Evolutionary conservation across 2,888 invertebrate genomes (phyloP).

Genomic region (Cerastis leucographa): DNA sequence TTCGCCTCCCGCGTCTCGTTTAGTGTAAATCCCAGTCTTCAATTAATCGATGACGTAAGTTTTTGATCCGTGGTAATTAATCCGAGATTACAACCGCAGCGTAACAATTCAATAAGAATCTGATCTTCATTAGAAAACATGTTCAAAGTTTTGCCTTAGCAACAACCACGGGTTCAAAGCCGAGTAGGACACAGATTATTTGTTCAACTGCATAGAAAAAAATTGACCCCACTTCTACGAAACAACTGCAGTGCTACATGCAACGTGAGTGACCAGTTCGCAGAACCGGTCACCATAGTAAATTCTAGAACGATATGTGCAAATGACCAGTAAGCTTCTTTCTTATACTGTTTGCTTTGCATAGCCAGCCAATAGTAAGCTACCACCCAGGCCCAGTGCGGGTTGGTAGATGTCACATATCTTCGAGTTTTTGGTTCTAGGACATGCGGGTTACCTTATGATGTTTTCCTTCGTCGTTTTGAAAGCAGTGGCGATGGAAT

Average conservation of each 20-base stretch:
- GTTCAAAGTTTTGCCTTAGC: neutral
- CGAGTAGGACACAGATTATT: neutral
- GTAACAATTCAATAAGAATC: neutral
- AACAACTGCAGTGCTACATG: constrained; percentile 35
- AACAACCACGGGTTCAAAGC: neutral
- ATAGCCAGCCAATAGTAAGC: neutral
- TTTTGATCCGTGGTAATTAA: neutral
- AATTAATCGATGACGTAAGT: neutral
- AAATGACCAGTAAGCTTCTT: constrained; percentile 20
- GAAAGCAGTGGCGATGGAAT: neutral
- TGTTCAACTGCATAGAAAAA: constrained; percentile 5
- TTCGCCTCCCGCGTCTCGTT: neutral
- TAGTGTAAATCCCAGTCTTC: neutral
- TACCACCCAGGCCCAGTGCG: neutral
- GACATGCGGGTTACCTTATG: neutral
- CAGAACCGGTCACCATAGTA: constrained; percentile 32
- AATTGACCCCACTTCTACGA: constrained; percentile 16
- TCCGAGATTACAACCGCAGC: too few relatives aligned
- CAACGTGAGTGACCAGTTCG: constrained; percentile 2
- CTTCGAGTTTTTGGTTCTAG: neutral
- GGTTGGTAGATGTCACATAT: neutral
- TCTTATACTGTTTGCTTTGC: neutral
- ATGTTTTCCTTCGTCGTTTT: neutral
- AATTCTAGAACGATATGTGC: constrained; percentile 17
- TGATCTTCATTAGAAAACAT: neutral